phyloP scores from a whole-genome alignment of 2,113 vertebrate genomes.

The Haemorhous mexicanus region DNA sequence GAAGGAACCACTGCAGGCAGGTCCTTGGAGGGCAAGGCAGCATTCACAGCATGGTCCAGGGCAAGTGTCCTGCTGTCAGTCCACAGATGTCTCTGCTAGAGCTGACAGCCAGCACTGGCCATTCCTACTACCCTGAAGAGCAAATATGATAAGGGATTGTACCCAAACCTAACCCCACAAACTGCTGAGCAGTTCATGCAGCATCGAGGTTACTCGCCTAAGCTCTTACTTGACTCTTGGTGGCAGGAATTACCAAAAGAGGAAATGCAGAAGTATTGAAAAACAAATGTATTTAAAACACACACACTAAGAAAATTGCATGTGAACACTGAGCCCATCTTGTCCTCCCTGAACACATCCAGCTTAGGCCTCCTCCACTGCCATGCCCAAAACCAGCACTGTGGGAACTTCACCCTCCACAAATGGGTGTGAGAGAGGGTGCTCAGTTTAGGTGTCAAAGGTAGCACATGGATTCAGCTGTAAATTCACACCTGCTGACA shows the following conservation, averaged over 20 bases:
- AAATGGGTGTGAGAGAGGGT: not conserved
- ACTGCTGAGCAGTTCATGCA: not conserved
- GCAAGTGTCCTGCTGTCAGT: not conserved
- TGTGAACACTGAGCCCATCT: not conserved
- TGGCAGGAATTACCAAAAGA: not conserved
- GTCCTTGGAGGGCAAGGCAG: not conserved
- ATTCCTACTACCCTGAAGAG: not conserved
- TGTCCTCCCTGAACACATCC: not conserved
- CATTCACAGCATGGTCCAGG: not conserved
- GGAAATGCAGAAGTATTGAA: not conserved
- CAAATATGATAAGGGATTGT: not conserved
- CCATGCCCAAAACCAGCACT: not conserved
- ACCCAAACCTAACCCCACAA: not conserved
- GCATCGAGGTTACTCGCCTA: not conserved
- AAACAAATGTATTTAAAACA: slow-evolving; percentile 3
- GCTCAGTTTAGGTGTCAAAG: not conserved
- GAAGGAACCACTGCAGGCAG: not conserved
- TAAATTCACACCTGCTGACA: not conserved
- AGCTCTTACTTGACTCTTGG: not conserved
- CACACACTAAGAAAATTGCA: not conserved
- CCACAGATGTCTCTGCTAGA: not conserved
- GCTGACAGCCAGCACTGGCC: not conserved
- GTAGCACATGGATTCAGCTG: not conserved
- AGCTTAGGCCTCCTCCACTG: not conserved
- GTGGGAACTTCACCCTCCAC: not conserved